Evolutionary conservation across 1,140 invertebrate species (phyloP).

Genomic region (Frieseomelitta varia): DNA sequence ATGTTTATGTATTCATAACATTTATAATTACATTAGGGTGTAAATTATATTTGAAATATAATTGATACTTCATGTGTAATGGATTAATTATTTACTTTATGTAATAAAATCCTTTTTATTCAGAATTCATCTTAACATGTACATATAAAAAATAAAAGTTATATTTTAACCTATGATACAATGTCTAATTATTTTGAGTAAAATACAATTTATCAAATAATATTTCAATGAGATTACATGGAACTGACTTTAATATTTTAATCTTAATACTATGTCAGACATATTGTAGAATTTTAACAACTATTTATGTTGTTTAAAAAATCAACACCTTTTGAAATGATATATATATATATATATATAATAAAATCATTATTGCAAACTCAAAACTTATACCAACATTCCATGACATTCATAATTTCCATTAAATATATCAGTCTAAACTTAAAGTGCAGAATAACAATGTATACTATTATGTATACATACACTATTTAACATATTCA

Average conservation of each 20-base stretch:
- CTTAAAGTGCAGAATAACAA: slow-evolving; percentile 29
- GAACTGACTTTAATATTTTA: slow-evolving; percentile 20
- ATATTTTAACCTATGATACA: slow-evolving; percentile 49
- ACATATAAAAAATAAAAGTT: slow-evolving; percentile 63
- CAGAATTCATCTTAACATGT: slow-evolving; percentile 41
- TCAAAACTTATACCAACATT: slow-evolving; percentile 14
- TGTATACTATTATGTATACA: background rate
- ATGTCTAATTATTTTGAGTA: slow-evolving; percentile 38
- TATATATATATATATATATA: background rate
- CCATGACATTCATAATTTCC: slow-evolving; percentile 6
- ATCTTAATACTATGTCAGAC: slow-evolving; percentile 20
- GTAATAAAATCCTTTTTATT: slow-evolving; percentile 52
- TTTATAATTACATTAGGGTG: background rate
- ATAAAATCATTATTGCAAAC: slow-evolving; percentile 6
- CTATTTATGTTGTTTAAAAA: background rate
- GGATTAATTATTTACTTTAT: slow-evolving; percentile 30
- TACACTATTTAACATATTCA: slow-evolving; percentile 18
- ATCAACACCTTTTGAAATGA: slow-evolving; percentile 17
- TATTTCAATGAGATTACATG: slow-evolving; percentile 46
- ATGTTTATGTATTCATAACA: background rate
- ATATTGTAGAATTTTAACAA: slow-evolving; percentile 26
- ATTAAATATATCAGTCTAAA: slow-evolving; percentile 17
- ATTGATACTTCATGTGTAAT: background rate
- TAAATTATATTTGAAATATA: background rate
- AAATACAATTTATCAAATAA: slow-evolving; percentile 51